These are phyloP conservation scores for Tetramorium simillimum DNA, from an alignment of 1,140 invertebrate genomes.

Conservation along the genomic window DNA sequence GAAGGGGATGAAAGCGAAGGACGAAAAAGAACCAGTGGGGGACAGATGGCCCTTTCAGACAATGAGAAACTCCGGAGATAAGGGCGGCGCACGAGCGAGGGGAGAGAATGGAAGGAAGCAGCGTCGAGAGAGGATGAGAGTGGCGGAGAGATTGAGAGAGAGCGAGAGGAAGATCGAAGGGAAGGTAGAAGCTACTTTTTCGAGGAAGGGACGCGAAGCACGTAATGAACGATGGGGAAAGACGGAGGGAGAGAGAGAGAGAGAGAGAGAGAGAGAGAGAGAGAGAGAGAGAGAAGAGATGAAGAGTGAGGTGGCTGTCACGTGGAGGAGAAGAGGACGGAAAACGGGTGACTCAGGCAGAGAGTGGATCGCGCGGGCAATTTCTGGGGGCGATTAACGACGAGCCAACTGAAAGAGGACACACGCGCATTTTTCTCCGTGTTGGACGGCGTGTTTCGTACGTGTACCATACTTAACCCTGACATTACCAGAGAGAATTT, in stretches of 20 bases:
- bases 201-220: constrained; percentile 64
- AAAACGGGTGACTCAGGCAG: constrained; percentile 72
- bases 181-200: constrained; percentile 71
- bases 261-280: constrained; percentile 10
- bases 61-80: constrained; percentile 85
- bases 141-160: constrained; percentile 46
- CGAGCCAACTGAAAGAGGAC: constrained; percentile 36
- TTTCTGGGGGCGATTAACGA: constrained; percentile 76
- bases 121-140: constrained; percentile 10
- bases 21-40: constrained; percentile 81
- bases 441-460: constrained; percentile 13
- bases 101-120: constrained; percentile 51
- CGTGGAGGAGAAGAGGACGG: constrained; percentile 24
- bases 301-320: neutral
- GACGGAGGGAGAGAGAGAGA: constrained; percentile 35
- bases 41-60: constrained; percentile 85
- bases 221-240: constrained; percentile 64
- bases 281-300: constrained; percentile 18
- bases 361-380: constrained; percentile 65
- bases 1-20: constrained; percentile 80
- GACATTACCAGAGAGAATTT: constrained; percentile 17
- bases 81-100: constrained; percentile 76
- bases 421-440: constrained; percentile 45
- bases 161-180: constrained; percentile 61
- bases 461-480: constrained; percentile 39